Percentiles rank a stretch among this genome's conserved stretches.
phyloP scores from a whole-genome alignment of 1,140 invertebrate genomes.

The Bicyclus anynana region DNA sequence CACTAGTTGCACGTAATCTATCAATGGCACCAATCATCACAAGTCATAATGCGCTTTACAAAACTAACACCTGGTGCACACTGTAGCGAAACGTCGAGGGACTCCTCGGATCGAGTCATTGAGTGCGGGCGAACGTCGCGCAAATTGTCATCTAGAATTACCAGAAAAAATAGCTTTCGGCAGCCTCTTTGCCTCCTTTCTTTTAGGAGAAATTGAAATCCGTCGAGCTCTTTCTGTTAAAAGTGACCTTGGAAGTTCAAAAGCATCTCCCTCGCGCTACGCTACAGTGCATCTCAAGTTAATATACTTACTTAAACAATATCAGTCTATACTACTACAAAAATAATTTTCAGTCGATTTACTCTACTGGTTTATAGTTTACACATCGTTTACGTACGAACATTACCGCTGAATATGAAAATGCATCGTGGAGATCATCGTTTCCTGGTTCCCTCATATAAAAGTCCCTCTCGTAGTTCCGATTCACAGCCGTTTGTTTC shows the following conservation, averaged over 20 bases:
- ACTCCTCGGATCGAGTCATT: too few relatives aligned
- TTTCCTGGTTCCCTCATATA: slow-evolving; percentile 35
- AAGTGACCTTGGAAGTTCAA: not conserved
- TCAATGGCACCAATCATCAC: slow-evolving; percentile 76
- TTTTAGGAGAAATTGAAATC: too few relatives aligned
- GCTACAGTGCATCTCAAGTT: slow-evolving; percentile 43
- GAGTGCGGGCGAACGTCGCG: too few relatives aligned
- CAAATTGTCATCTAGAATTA: too few relatives aligned
- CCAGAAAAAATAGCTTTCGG: too few relatives aligned
- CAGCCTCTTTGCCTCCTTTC: too few relatives aligned
- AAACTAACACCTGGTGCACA: slow-evolving; percentile 38
- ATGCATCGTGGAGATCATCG: slow-evolving; percentile 65
- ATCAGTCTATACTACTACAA: slow-evolving; percentile 77
- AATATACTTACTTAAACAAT: slow-evolving; percentile 67
- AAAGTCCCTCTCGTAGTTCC: slow-evolving; percentile 50
- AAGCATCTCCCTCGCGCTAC: not conserved
- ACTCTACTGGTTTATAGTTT: slow-evolving; percentile 50
- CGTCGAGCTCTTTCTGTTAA: too few relatives aligned
- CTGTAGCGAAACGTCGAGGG: slow-evolving; percentile 17
- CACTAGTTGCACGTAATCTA: slow-evolving; percentile 67
- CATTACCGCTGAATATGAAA: slow-evolving; percentile 58
- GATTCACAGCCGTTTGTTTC: slow-evolving; percentile 58
- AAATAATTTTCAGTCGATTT: slow-evolving; percentile 76
- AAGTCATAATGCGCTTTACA: slow-evolving; percentile 71
- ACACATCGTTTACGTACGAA: slow-evolving; percentile 56